Base-by-base conservation (phyloP, 2,113 vertebrate species). In the Madoqua kirkii region DNA sequence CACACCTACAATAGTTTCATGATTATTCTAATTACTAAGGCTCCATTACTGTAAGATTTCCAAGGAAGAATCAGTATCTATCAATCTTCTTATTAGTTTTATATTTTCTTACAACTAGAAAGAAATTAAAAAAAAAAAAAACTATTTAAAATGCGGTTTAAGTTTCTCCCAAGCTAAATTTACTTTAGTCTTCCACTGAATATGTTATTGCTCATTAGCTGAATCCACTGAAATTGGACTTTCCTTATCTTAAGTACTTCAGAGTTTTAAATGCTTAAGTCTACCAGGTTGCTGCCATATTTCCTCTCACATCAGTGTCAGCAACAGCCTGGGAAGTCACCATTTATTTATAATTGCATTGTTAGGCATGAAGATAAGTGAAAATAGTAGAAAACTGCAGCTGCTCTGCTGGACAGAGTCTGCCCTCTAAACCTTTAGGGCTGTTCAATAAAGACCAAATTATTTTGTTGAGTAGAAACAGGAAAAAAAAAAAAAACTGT, bases 331-430 rank as follows among this genome's bases (percentile, higher is more conserved):
- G 5, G 52, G 60, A 0, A 93, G 43, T 86, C 29, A 85, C 48
- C 48, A 82, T 36, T 62, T 87, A 93, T 87, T 94, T 89, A 93
- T 90, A 95, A 97, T 97, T 97, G 60, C 96, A 76, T 83, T 96
- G 3, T 89, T 96, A 93, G 45, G 54, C 2, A 0, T 85, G 78
- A 40, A 95, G 97, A 97, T 54, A 45, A 57, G 67, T 62, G 95
- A 74, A 96, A 97, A 31, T 3, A 67, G 62, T 76, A 78, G 45
- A 62, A 97, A 98, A 82, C 83, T 81, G 5, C n/a, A 59, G 8
- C 13, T 97, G 78, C 76, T 98, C 43, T 93, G 81, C 93, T 86
- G 92, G 88, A 95, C 84, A 62, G 13, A 33, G 8, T 74, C 74
- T 94, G 76, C 29, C 81, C 88, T 95, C 81, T 88, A 87, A 98